Base-by-base conservation (phyloP, 2,113 vertebrate species). In the Xenopus laevis region DNA sequence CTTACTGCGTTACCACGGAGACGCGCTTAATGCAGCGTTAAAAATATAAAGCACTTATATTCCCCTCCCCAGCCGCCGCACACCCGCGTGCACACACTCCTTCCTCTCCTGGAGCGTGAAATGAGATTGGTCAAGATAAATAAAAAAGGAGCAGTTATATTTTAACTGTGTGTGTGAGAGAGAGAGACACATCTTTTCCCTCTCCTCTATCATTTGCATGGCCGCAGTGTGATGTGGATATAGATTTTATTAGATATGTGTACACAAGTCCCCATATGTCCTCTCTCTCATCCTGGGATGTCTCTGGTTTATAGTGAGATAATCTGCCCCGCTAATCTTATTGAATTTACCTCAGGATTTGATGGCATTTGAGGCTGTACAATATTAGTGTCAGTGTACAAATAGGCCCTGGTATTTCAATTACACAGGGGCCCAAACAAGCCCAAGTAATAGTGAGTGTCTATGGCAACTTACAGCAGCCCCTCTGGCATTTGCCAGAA, bases 51-150 rank as follows among this genome's bases (percentile, higher is more conserved):
- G 80, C 82, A 80, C 84, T 81, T 82, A 83, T 84, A 82, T 78
- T 82, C 83, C 82, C 83, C 82, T 82, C 84, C 80, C 80, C 83
- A 78, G 82, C 81, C 79, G 75, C 70, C 80, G 76, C 80, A 83
- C 82, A 81, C 82, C 81, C 78, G 80, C 79, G 81, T 62, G 46
- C 40, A 55, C 73, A 76, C 73, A 69, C 73, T 69, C 76, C 79
- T 81, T 81, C 84, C 79, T 87, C 86, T 85, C 85, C 81, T 88
- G 83, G 84, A 88, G 82, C 86, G 86, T 88, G 86, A 88, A 88
- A 88, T 88, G 86, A 88, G 86, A 88, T 88, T 87, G 86, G 84
- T 85, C 83, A 82, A 86, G 83, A 85, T 85, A 87, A 84, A 86
- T 84, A 85, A 86, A 84, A n/a, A 84, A 84, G 81, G 79, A 80